These are phyloP conservation scores for Chiroxiphia lanceolata DNA, from an alignment of 2,797 vertebrate species.

Conservation along the genomic window DNA sequence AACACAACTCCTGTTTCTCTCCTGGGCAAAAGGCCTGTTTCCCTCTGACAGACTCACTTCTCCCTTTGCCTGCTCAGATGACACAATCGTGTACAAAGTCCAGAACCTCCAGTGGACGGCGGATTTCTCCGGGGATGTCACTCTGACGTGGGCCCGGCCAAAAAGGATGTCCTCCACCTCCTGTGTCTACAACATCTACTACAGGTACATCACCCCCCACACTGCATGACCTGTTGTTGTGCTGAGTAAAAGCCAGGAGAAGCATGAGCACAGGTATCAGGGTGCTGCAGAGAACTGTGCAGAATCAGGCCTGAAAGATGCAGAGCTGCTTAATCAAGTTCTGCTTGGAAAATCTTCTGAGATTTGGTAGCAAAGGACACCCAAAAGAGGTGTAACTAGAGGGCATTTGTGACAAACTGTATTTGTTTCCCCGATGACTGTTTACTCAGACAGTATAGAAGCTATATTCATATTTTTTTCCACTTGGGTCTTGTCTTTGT, in stretches of 20 bases:
- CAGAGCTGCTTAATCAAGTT: neutral
- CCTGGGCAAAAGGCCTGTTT: neutral
- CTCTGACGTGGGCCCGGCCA: constrained; percentile 89
- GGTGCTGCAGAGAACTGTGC: rapidly evolving
- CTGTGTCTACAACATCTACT: constrained; percentile 89
- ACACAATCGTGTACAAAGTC: constrained; percentile 88
- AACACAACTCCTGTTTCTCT: neutral
- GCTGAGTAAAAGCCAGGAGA: neutral
- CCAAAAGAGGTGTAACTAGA: neutral
- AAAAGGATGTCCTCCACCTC: constrained; percentile 88
- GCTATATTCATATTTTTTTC: neutral
- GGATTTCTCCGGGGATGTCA: constrained; percentile 87
- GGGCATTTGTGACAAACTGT: neutral
- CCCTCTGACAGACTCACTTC: neutral
- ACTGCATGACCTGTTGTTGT: rapidly evolving
- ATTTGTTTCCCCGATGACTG: neutral
- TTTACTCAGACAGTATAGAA: neutral
- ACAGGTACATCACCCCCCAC: constrained; percentile 77
- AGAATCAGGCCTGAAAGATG: neutral
- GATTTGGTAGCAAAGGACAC: neutral
- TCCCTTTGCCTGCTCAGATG: constrained; percentile 70
- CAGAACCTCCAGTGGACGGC: constrained; percentile 94
- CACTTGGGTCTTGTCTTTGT: neutral
- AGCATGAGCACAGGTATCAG: rapidly evolving
- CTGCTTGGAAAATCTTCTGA: neutral